Evolutionary conservation across 2,797 vertebrate species (phyloP), one percentile per base, ranked within the genome.

Genomic region (Myotis myotis): DNA sequence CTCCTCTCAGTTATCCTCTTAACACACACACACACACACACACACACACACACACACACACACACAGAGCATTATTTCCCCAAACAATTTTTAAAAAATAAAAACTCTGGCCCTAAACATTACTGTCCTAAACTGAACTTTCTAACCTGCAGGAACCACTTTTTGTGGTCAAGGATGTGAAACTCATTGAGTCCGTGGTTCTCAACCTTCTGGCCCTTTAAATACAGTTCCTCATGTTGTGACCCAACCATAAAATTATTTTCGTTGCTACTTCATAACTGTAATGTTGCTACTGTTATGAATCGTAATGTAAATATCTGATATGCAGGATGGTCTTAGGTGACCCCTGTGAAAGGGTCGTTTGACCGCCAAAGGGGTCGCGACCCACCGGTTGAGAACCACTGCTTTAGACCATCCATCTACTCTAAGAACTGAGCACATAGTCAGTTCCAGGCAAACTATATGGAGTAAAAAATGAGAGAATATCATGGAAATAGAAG

Each of bases 51-150:
- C 16, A 47, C 2, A 49, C n/a, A 76, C 47, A 76, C 17, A 75
- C 16, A 47, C 23, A 75, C 15, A 47, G 4, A 76, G 47, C 3
- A 0, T 55, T n/a, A 55, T 44, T 19, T 47, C 5, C 16, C 62
- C 49, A 2, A 89, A 81, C 1, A 2, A 22, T 8, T 53, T 86
- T 89, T 86, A 4, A 82, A 79, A 91, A 87, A 47, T 60, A 55
- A 90, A 91, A 88, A 68, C 30, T 87, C 38, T 64, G 19, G 33
- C 4, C 44, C 16, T 66, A 15, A 76, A 20, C 20, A 72, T 90
- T 71, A 57, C 23, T 78, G 41, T 94, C 53, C n/a, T 64, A 44
- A 78, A 68, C 25, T 79, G 51, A 93, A 38, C 71, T 93, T 90
- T 71, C 11, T 66, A 71, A 60, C 20, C 16, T 84, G 11, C 41